Conservation (phyloP, 2,113 vertebrate species). For the Chascanopsetta lugubris region DNA sequence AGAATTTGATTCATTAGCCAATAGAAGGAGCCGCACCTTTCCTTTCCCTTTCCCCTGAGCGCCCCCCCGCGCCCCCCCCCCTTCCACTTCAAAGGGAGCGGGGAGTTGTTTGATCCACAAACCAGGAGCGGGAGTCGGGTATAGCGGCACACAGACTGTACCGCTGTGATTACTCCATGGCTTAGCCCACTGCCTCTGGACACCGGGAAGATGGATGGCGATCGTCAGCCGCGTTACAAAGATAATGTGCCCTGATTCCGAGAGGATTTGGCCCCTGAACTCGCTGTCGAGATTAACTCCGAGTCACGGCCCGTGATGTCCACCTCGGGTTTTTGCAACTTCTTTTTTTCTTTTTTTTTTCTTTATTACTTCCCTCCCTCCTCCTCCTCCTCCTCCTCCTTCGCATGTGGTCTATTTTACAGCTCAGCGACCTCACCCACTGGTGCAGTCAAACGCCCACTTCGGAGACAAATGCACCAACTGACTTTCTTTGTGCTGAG, state of each 20-base stretch:
- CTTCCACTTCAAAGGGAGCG: conserved; percentile 68
- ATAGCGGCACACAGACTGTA: conserved; percentile 25
- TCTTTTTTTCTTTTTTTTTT: conserved; percentile 18
- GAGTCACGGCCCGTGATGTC: conserved; percentile 53
- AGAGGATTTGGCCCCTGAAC: conserved; percentile 62
- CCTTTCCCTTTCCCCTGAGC: too few relatives aligned
- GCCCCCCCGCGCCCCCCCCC: conserved; percentile 45
- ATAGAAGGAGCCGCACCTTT: conserved; percentile 59
- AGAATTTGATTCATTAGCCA: conserved; percentile 76
- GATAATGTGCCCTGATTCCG: conserved; percentile 70
- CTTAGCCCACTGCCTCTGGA: conserved; percentile 54
- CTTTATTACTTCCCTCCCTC: conserved; percentile 48
- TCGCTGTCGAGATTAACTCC: conserved; percentile 65
- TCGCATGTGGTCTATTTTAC: conserved; percentile 57
- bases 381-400: conserved; percentile 35
- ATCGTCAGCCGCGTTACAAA: conserved; percentile 62
- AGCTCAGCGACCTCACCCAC: conserved; percentile 50
- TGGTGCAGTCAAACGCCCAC: conserved; percentile 28
- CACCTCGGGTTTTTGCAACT: conserved; percentile 30
- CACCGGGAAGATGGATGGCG: conserved; percentile 63
- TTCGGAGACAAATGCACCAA: conserved; percentile 18
- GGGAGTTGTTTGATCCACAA: conserved; percentile 69
- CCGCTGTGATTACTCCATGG: conserved; percentile 58
- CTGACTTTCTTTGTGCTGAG: conserved; percentile 4
- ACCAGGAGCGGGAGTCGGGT: conserved; percentile 43